Evolutionary conservation across 64 coral and sea anemone genomes (phyloP).

Genomic region (Pocillopora damicornis): DNA sequence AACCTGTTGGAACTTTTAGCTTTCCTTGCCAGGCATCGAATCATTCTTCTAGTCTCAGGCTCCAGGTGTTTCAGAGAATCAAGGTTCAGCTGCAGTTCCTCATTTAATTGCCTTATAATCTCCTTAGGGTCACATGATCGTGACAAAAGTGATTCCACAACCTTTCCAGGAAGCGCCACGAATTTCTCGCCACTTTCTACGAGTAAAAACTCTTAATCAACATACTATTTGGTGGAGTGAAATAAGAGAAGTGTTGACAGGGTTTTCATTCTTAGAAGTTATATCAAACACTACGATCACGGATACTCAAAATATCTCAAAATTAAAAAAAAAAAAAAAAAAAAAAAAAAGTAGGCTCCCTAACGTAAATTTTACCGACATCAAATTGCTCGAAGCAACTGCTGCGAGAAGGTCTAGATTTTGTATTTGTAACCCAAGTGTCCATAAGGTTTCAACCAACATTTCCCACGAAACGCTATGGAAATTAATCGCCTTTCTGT

Average conservation of each 20-base stretch:
- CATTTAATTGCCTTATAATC: slow-evolving; percentile 13
- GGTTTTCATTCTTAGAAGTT: not conserved
- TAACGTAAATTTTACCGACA: too few species aligned
- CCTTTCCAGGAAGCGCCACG: not conserved
- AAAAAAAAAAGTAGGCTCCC: too few species aligned
- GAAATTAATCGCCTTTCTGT: too few species aligned
- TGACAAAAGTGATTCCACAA: slow-evolving; percentile 4
- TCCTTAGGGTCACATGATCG: not conserved
- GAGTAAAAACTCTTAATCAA: not conserved
- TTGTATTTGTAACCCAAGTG: too few species aligned
- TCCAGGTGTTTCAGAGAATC: not conserved
- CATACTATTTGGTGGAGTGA: not conserved
- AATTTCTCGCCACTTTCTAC: not conserved
- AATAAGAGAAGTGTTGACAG: not conserved
- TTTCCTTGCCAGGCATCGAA: slow-evolving; percentile 11
- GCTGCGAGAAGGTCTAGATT: too few species aligned
- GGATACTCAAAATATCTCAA: too few species aligned
- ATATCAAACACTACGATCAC: too few species aligned
- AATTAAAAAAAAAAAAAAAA: too few species aligned
- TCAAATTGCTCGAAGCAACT: too few species aligned
- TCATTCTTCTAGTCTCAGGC: slow-evolving; percentile 4
- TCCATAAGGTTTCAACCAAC: too few species aligned
- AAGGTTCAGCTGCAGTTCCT: not conserved
- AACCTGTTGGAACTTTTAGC: slow-evolving; percentile 22
- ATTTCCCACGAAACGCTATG: too few species aligned